These are phyloP conservation scores for Microctonus hyperodae DNA, from an alignment of 2,888 invertebrate species.

Conservation along the genomic window DNA sequence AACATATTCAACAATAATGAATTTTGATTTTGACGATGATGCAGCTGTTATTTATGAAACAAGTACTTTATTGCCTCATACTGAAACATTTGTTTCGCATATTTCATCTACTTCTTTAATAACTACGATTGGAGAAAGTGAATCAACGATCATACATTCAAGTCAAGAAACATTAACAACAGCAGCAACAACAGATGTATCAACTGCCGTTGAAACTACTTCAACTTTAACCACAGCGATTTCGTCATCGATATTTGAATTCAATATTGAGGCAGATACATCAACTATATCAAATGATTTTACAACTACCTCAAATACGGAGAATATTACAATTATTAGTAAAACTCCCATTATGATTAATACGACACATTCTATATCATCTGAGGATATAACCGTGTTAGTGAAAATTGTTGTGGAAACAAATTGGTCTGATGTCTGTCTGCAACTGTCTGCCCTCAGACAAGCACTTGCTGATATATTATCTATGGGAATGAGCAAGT, in stretches of 20 bases:
- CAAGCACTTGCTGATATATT: conserved; percentile 48
- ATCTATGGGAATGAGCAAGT: conserved; percentile 46
- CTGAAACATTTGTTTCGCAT: not conserved
- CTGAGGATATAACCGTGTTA: conserved; percentile 45
- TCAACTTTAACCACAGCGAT: not conserved
- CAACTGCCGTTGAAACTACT: no score
- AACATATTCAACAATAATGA: not conserved
- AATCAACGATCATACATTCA: not conserved
- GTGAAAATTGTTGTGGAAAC: conserved; percentile 55
- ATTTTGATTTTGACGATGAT: not conserved
- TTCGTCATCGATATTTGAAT: not conserved
- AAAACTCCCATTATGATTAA: not conserved
- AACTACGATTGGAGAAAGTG: not conserved
- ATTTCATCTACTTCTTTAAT: not conserved
- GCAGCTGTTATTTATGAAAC: not conserved
- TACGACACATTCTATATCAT: conserved; percentile 23
- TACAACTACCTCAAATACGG: conserved; percentile 27
- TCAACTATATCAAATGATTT: conserved; percentile 8
- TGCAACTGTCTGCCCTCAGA: conserved; percentile 44
- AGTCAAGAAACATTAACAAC: not conserved
- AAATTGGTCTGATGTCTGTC: conserved; percentile 50
- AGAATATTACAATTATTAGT: conserved; percentile 21
- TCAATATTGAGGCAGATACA: conserved; percentile 6
- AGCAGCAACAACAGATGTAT: no score
- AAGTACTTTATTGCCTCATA: not conserved